Conservation (phyloP, 2,113 vertebrate species). For the Coryphaenoides rupestris region DNA sequence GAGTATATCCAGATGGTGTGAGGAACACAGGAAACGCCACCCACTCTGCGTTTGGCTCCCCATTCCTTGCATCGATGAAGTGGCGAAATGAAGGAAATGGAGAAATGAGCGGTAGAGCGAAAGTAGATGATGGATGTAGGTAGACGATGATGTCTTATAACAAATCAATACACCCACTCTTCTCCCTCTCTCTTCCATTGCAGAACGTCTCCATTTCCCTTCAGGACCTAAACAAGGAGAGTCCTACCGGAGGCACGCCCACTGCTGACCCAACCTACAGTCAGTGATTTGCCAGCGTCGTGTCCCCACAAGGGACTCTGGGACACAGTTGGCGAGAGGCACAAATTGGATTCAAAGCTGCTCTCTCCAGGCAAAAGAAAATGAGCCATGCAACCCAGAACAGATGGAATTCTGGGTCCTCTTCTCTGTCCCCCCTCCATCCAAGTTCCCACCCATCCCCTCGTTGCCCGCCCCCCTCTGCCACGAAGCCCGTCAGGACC, state of each 20-base stretch:
- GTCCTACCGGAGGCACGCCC: conserved; percentile 36
- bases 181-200: conserved; percentile 6
- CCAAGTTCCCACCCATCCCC: conserved; percentile 29
- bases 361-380: conserved; percentile 70
- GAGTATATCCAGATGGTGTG: conserved; percentile 23
- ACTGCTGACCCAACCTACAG: conserved; percentile 41
- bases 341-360: conserved; percentile 73
- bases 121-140: conserved; percentile 6
- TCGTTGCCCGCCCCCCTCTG: conserved; percentile 30
- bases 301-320: conserved; percentile 58
- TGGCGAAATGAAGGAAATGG: neutral
- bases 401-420: conserved; percentile 76
- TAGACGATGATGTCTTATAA: too few relatives aligned
- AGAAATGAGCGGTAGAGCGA: conserved; percentile 1
- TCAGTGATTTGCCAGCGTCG: conserved; percentile 49
- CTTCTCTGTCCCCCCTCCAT: conserved; percentile 41
- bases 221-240: conserved; percentile 16
- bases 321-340: conserved; percentile 71
- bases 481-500: conserved; percentile 49
- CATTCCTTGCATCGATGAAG: conserved; percentile 23
- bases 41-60: conserved; percentile 22
- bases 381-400: conserved; percentile 66
- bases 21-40: conserved; percentile 13
- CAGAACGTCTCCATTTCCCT: too few relatives aligned
- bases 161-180: neutral